Percentiles rank a stretch among this genome's conserved stretches.
phyloP scores from a whole-genome alignment of 2,888 invertebrate genomes.

The Exocentrus adspersus region DNA sequence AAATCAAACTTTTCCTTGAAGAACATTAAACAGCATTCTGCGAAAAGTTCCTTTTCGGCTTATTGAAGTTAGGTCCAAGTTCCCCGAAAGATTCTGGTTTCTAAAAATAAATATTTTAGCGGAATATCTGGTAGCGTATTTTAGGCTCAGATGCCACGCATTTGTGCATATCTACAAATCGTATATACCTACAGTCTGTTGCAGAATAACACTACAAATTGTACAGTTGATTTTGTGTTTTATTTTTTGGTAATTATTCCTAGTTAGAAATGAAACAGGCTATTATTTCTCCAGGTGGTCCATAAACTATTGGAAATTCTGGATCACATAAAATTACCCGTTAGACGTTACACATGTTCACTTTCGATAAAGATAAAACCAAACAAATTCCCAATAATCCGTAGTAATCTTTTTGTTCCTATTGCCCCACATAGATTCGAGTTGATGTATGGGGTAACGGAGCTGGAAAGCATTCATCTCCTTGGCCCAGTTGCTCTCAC shows the following conservation, averaged over 20 bases:
- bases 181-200: no score
- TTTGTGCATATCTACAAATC: no score
- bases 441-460: constrained; percentile 86
- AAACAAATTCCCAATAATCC: constrained; percentile 8
- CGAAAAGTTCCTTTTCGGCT: not conserved
- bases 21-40: not conserved
- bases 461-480: constrained; percentile 82
- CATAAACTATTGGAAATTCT: no score
- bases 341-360: not conserved
- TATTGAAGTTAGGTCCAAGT: not conserved
- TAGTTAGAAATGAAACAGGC: no score
- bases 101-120: not conserved
- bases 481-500: constrained; percentile 77
- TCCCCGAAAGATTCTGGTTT: not conserved
- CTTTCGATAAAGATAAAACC: constrained; percentile 4
- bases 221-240: no score
- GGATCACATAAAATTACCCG: no score
- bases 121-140: no score
- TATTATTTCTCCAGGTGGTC: no score
- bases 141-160: no score
- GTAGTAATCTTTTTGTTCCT: constrained; percentile 6
- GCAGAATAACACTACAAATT: no score
- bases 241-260: no score
- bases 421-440: constrained; percentile 77
- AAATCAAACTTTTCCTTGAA: not conserved